These are phyloP conservation scores for Notothenia rossii DNA, from an alignment of 2,113 vertebrate genomes.

Conservation along the genomic window DNA sequence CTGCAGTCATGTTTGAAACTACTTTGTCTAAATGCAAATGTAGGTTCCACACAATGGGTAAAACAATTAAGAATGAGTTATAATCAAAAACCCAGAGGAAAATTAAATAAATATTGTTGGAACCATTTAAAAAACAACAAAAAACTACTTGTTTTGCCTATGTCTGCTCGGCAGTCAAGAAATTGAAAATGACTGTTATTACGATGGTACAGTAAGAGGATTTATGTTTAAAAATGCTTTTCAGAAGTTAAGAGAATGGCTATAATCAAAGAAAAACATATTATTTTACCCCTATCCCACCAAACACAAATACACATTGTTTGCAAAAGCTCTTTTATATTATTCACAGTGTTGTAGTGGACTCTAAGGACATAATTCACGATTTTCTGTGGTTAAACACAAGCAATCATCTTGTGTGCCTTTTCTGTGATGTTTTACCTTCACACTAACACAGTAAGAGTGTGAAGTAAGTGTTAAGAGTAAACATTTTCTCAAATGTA, in stretches of 20 bases:
- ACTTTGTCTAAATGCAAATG: slow-evolving; percentile 26
- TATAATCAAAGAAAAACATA: slow-evolving; percentile 2
- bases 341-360: background rate
- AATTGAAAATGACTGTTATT: slow-evolving; percentile 37
- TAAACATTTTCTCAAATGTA: too few species aligned
- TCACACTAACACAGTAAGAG: too few species aligned
- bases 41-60: background rate
- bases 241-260: slow-evolving; percentile 34
- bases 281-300: background rate
- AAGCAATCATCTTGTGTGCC: too few species aligned
- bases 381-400: too few species aligned
- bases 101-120: background rate
- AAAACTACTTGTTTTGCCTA: slow-evolving; percentile 29
- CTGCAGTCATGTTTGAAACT: background rate
- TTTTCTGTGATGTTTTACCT: too few species aligned
- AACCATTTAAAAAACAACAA: background rate
- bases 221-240: slow-evolving; percentile 40
- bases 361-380: too few species aligned
- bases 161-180: background rate
- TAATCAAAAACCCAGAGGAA: background rate
- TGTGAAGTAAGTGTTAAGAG: too few species aligned
- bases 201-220: slow-evolving; percentile 4
- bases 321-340: background rate
- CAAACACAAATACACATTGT: background rate
- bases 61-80: slow-evolving; percentile 18